Evolutionary conservation across 2,888 invertebrate species (phyloP).

Genomic region (Coelinius sp.): DNA sequence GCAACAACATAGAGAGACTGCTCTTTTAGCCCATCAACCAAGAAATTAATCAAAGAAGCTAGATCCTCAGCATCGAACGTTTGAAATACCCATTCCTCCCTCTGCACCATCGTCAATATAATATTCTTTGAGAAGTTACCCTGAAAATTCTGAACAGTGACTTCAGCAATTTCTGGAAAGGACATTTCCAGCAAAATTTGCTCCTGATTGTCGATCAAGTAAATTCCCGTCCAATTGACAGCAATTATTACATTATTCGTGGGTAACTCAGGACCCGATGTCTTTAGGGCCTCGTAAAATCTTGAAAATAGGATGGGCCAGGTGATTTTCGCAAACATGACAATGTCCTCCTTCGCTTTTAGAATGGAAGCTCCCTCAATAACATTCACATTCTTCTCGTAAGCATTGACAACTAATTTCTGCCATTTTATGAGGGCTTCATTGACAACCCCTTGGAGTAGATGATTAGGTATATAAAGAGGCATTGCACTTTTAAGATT

Average conservation of each 20-base stretch:
- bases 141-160: constrained; percentile 75
- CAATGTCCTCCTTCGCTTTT: constrained; percentile 90
- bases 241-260: constrained; percentile 86
- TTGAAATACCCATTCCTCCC: constrained; percentile 92
- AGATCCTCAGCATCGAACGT: constrained; percentile 91
- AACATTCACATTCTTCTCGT: constrained; percentile 81
- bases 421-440: constrained; percentile 81
- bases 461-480: constrained; percentile 86
- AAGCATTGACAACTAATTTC: constrained; percentile 80
- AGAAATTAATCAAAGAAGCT: constrained; percentile 84
- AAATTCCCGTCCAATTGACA: constrained; percentile 94
- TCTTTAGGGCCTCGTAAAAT: constrained; percentile 91
- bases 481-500: constrained; percentile 80
- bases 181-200: constrained; percentile 89
- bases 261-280: constrained; percentile 78
- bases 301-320: constrained; percentile 96
- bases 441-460: constrained; percentile 74
- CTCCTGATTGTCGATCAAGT: constrained; percentile 92
- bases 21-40: constrained; percentile 89
- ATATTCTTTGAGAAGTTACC: constrained; percentile 77
- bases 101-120: constrained; percentile 85
- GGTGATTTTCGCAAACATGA: constrained; percentile 89
- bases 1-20: constrained; percentile 89
- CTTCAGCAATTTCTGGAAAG: constrained; percentile 88
- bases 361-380: constrained; percentile 77